A percentile compares a stretch with the other conserved stretches of the same genome.
Conservation (phyloP, 2,888 invertebrate species). For the Yponomeuta sedellus region DNA sequence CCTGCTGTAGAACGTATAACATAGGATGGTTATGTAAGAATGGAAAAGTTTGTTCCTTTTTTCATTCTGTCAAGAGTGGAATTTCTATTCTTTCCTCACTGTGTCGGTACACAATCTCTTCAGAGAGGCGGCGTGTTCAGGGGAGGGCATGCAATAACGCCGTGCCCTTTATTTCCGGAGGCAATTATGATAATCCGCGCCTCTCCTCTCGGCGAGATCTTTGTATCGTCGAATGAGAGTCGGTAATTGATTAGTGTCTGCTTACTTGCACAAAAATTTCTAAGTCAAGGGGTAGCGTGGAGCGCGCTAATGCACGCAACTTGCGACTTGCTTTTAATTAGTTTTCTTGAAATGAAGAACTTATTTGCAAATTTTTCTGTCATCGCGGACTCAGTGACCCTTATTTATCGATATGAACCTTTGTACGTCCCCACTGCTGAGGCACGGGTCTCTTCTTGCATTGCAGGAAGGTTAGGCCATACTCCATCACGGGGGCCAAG, state of each 20-base stretch:
- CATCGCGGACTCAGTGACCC: no score
- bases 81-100: neutral
- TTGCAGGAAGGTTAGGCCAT: no score
- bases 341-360: neutral
- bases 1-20: no score
- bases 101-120: neutral
- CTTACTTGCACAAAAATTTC: neutral
- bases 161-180: constrained; percentile 11
- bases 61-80: neutral
- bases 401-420: no score
- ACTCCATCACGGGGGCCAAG: no score
- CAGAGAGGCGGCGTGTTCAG: neutral
- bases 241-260: neutral
- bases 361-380: no score
- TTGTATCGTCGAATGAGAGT: neutral
- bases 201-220: neutral
- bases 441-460: no score
- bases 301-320: neutral
- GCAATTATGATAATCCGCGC: constrained; percentile 11
- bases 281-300: neutral
- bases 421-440: no score
- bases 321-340: neutral
- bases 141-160: neutral
- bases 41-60: no score
- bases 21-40: no score